Evolutionary conservation across 2,797 vertebrate species (phyloP), one percentile per base, ranked within the genome.

Genomic region (Urocyon cinereoargenteus): DNA sequence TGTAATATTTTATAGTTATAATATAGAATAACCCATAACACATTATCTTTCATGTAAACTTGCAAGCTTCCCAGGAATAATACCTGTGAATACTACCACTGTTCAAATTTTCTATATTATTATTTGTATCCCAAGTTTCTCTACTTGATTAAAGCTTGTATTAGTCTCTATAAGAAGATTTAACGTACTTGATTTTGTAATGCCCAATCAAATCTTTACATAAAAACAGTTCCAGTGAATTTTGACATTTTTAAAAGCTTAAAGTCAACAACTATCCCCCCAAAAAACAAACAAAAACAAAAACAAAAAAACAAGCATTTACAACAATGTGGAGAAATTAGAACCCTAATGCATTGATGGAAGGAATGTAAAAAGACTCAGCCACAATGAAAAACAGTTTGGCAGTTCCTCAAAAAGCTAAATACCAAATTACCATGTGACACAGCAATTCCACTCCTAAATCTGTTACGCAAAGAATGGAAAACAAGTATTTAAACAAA

Each of bases 71-170:
- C 78, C 22, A 62, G 5, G 51, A 19, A 55, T 9, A 90, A 78
- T 18, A 91, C 11, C 61, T 83, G n/a, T 94, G 40, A 90, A 88
- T 84, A 45, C 9, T 81, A 55, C 9, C 15, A 89, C 24, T 9
- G 59, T 26, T 62, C 40, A 51, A 49, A 31, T 64, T 62, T 84
- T 31, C 83, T 59, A 61, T 28, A 86, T 40, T 77, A 85, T 59
- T 49, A 96, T 84, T 84, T 87, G 21, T 91, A 91, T 68, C 24
- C 28, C 93, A n/a, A 81, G 11, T 75, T 96, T 90, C 36, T 83
- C 57, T 79, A 83, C 4, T 86, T 79, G 11, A 77, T 68, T 79
- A 79, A 84, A 79, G 19, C 0, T n/a, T 92, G 55, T 93, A 87
- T 24, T 70, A 75, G 15, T 1, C 24, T 59, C 24, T 81, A 26